These are phyloP conservation scores for Nibea coibor DNA, from an alignment of 2,113 vertebrate genomes.

Conservation along the genomic window DNA sequence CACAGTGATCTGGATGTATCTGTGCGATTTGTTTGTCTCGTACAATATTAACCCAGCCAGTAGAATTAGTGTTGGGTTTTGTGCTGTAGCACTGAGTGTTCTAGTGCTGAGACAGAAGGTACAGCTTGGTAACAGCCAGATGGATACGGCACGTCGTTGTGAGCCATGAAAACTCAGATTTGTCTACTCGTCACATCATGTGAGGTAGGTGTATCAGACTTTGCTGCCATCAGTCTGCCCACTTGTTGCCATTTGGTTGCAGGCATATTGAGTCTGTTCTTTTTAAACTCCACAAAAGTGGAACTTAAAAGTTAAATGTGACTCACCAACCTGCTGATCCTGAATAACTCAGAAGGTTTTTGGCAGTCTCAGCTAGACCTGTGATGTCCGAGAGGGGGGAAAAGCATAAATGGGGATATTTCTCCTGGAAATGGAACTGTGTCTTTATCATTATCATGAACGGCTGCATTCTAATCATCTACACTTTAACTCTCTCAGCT, in stretches of 20 bases:
- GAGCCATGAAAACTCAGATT: slow-evolving; percentile 17
- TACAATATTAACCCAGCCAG: neutral
- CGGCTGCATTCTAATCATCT: slow-evolving; percentile 48
- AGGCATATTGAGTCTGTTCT: slow-evolving; percentile 16
- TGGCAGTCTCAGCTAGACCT: slow-evolving; percentile 32
- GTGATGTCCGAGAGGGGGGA: slow-evolving; percentile 39
- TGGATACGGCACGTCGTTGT: slow-evolving; percentile 31
- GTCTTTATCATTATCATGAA: slow-evolving; percentile 49
- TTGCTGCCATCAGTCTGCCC: slow-evolving; percentile 20
- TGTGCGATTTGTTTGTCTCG: slow-evolving; percentile 15
- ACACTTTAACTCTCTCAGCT: slow-evolving; percentile 70
- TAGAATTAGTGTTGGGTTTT: slow-evolving; percentile 4
- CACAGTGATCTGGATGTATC: slow-evolving; percentile 21
- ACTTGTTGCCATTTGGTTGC: slow-evolving; percentile 5
- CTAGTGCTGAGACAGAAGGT: slow-evolving; percentile 4
- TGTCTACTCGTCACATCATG: slow-evolving; percentile 21
- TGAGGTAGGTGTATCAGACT: slow-evolving; percentile 12
- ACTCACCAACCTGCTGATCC: slow-evolving; percentile 4
- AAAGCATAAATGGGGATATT: slow-evolving; percentile 43
- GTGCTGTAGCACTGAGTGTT: slow-evolving; percentile 14
- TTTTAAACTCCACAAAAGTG: slow-evolving; percentile 19
- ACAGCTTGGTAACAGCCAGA: slow-evolving; percentile 27
- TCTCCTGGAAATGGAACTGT: slow-evolving; percentile 35
- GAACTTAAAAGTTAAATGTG: slow-evolving; percentile 1
- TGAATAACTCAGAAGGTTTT: neutral